Evolutionary conservation across 2,888 invertebrate genomes (phyloP).

Genomic region (Tinea pellionella): DNA sequence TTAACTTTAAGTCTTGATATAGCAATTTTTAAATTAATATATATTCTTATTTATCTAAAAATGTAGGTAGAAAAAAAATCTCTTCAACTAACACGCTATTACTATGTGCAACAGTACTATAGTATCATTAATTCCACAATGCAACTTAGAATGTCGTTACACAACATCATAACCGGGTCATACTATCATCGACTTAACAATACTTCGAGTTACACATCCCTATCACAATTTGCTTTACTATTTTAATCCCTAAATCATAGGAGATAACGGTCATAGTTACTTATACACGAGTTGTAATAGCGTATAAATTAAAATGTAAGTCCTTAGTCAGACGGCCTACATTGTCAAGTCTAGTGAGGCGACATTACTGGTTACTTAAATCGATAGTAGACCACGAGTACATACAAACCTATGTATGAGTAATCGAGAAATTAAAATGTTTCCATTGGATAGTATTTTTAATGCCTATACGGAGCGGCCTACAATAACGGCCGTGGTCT

Average conservation of each 20-base stretch:
- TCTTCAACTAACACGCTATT: background rate
- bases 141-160: slow-evolving; percentile 8
- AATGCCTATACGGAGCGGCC: no score
- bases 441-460: no score
- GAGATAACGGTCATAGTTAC: background rate
- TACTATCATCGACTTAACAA: slow-evolving; percentile 5
- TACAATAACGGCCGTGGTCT: no score
- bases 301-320: background rate
- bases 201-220: background rate
- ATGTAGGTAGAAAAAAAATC: no score
- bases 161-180: slow-evolving; percentile 7
- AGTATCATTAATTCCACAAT: slow-evolving; percentile 1
- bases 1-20: no score
- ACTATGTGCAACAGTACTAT: background rate
- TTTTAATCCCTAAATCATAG: background rate
- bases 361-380: background rate
- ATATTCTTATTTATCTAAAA: no score
- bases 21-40: no score
- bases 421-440: no score
- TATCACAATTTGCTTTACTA: background rate
- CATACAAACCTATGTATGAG: no score
- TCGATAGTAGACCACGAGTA: background rate
- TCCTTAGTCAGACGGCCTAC: background rate
- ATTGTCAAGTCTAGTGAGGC: background rate
- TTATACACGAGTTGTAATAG: background rate